These are phyloP conservation scores for Netelia melanura DNA, from an alignment of 2,888 invertebrate genomes.

Conservation along the genomic window DNA sequence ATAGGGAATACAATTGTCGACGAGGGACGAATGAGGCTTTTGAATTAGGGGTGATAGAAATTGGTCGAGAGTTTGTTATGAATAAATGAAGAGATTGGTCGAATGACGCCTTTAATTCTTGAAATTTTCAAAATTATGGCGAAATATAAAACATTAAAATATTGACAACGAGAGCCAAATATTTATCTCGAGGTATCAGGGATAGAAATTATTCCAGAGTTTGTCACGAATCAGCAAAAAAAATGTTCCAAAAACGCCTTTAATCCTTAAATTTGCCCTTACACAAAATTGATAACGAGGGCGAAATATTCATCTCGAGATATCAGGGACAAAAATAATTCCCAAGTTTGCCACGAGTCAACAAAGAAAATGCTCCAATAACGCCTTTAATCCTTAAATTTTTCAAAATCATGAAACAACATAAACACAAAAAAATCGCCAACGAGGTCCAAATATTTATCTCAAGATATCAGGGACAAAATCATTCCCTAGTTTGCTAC, in stretches of 20 bases:
- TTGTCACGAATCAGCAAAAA: background rate
- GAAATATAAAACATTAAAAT: background rate
- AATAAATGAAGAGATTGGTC: background rate
- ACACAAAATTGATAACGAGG: background rate
- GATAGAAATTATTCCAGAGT: constrained; percentile 19
- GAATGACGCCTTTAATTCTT: no score
- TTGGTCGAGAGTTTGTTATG: no score
- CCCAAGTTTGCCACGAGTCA: background rate
- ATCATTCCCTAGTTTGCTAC: background rate
- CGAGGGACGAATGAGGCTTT: no score
- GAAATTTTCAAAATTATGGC: no score
- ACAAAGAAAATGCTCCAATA: background rate
- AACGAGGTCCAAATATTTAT: background rate
- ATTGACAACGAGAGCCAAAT: background rate
- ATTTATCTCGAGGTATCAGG: background rate
- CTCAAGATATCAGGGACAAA: background rate
- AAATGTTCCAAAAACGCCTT: background rate
- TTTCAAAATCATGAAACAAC: background rate
- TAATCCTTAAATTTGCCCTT: no score
- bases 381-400: no score
- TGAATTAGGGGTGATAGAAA: no score
- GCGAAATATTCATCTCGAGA: background rate
- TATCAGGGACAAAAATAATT: background rate
- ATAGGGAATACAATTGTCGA: no score
- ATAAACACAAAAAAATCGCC: background rate